These are phyloP conservation scores for Quadroppia sp. DNA, from an alignment of 2,888 invertebrate species.

Conservation along the genomic window DNA sequence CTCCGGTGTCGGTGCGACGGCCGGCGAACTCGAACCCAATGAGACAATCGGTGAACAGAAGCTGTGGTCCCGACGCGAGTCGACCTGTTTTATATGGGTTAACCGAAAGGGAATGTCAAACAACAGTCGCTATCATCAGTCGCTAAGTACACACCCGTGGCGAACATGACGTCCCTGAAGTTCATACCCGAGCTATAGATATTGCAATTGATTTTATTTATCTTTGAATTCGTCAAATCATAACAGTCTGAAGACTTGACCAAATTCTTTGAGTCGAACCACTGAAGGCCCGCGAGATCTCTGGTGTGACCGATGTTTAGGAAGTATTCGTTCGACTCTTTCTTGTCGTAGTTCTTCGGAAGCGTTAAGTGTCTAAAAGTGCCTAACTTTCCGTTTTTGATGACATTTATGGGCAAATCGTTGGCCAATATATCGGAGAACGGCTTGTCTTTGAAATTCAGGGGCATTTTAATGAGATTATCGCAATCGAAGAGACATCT, in stretches of 20 bases:
- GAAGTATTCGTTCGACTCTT: constrained; percentile 69
- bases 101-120: not conserved
- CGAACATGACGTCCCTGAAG: constrained; percentile 68
- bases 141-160: constrained; percentile 5
- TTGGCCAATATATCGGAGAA: constrained; percentile 4
- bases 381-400: constrained; percentile 49
- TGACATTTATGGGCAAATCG: constrained; percentile 35
- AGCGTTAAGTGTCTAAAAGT: constrained; percentile 35
- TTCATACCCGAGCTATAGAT: constrained; percentile 56
- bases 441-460: constrained; percentile 4
- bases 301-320: constrained; percentile 90
- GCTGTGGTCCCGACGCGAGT: constrained; percentile 72
- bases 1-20: constrained; percentile 65
- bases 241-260: constrained; percentile 59
- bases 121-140: not conserved
- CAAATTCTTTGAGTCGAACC: constrained; percentile 78
- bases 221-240: constrained; percentile 48
- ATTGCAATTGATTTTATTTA: constrained; percentile 55
- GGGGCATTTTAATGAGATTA: not conserved
- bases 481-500: constrained; percentile 39
- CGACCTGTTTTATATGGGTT: constrained; percentile 66
- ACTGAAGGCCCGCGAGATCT: constrained; percentile 83
- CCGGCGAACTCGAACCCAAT: no score
- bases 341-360: not conserved
- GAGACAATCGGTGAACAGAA: constrained; percentile 73